phyloP scores from a whole-genome alignment of 2,888 invertebrate genomes.

The Phaedon cochleariae region DNA sequence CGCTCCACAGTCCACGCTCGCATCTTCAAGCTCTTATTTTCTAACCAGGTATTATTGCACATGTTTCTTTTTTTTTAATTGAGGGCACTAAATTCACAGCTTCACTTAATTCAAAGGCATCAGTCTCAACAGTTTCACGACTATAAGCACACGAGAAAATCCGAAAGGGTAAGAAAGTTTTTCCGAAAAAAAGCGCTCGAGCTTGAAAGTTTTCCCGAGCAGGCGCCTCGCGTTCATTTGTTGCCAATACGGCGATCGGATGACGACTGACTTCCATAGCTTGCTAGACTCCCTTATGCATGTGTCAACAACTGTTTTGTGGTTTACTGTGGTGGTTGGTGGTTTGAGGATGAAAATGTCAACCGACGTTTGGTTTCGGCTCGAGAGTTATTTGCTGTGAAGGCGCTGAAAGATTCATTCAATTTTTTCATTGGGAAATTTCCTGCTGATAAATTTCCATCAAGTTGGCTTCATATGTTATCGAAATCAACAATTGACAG shows the following conservation, averaged over 20 bases:
- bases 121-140: slow-evolving; percentile 15
- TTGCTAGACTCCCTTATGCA: slow-evolving; percentile 37
- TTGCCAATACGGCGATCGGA: slow-evolving; percentile 50
- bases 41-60: slow-evolving; percentile 24
- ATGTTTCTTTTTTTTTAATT: slow-evolving; percentile 30
- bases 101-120: slow-evolving; percentile 19
- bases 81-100: slow-evolving; percentile 28
- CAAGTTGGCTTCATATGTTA: too few relatives aligned
- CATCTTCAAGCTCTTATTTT: slow-evolving; percentile 3
- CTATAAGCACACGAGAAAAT: slow-evolving; percentile 7
- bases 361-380: too few relatives aligned
- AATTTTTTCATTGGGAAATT: too few relatives aligned
- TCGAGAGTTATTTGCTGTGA: too few relatives aligned
- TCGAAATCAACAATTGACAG: too few relatives aligned
- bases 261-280: slow-evolving; percentile 50
- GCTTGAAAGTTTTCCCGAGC: slow-evolving; percentile 32
- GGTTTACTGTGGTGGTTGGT: slow-evolving; percentile 7
- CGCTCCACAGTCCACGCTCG: slow-evolving; percentile 26
- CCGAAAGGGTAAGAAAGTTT: slow-evolving; percentile 19
- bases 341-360: too few relatives aligned
- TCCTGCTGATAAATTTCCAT: too few relatives aligned
- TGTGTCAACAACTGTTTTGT: slow-evolving; percentile 30
- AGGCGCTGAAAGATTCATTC: too few relatives aligned
- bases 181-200: slow-evolving; percentile 14
- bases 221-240: slow-evolving; percentile 46